Evolutionary conservation across 2,797 vertebrate genomes (phyloP), one percentile per base, ranked within the genome.

Genomic region (Girardinus metallicus): DNA sequence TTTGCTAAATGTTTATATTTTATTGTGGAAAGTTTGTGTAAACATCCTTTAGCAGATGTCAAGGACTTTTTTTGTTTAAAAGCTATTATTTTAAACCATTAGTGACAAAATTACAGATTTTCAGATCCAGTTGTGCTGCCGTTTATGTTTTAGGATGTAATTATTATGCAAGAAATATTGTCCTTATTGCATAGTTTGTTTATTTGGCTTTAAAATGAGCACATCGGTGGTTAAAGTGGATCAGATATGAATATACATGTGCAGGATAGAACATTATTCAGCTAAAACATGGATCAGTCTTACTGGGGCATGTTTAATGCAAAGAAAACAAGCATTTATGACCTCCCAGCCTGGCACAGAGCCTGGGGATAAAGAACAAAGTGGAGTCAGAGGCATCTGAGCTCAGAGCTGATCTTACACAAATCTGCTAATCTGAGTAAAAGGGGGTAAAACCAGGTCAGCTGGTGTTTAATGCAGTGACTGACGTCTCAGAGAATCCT

Each of bases 261-360:
- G 29, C 36, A 41, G 55, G 44, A 16, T 0, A 3, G 36, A 21
- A 36, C 23, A 73, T 47, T 76, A 16, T 68, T 75, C 60, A 29
- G 53, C 62, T 76, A 41, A n/a, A 71, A 68, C 47, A 8, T 41
- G 73, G 80, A 83, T 83, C 80, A 29, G 8, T 80, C 75, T 93
- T 90, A 92, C 73, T 93, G 88, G 92, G 68, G 91, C 91, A 26
- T 90, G 82, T 8, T 68, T 93, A 93, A 94, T 75, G 76, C 78
- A 86, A 93, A 93, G 55, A 90, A 92, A 94, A 94, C 93, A 92
- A 86, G 73, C 87, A 85, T 91, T 93, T 89, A 88, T 71, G 72
- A 76, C 49, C 82, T 51, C 76, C 73, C 83, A 71, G 82, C 31
- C 66, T 5, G 81, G 75, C 80, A 74, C 41, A 29, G 6, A 0